phyloP scores from a whole-genome alignment of 2,797 vertebrate genomes.

The Rhinophrynus dorsalis region DNA sequence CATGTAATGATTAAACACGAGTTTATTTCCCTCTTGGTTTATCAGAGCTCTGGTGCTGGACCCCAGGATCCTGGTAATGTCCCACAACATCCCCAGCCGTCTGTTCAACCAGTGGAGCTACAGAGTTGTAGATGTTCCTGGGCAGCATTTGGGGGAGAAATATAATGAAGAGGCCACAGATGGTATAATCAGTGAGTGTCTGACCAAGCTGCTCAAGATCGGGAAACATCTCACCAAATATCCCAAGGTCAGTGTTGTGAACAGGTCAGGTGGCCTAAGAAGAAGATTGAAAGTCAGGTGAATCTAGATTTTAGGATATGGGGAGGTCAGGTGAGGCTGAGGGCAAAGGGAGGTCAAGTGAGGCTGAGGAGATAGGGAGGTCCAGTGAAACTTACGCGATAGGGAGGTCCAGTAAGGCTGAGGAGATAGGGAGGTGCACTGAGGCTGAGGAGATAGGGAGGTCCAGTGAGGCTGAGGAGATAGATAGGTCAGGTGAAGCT shows the following conservation, averaged over 20 bases:
- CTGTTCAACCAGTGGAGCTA: slow-evolving; percentile 74
- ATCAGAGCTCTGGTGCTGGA: slow-evolving; percentile 57
- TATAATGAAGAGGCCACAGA: slow-evolving; percentile 49
- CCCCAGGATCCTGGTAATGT: slow-evolving; percentile 65
- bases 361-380: neutral
- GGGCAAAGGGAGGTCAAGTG: neutral
- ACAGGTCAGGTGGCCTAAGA: too few species aligned
- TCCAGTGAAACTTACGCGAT: too few species aligned
- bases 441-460: too few species aligned
- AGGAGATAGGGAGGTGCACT: too few species aligned
- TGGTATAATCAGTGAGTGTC: slow-evolving; percentile 54
- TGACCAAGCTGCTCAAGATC: slow-evolving; percentile 61
- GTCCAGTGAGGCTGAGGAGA: too few species aligned
- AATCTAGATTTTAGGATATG: too few species aligned
- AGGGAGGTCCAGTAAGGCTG: too few species aligned
- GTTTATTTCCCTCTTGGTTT: neutral
- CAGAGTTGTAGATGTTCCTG: slow-evolving; percentile 56
- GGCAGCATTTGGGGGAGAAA: slow-evolving; percentile 38
- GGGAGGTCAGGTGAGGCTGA: neutral
- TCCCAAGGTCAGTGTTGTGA: slow-evolving; percentile 60
- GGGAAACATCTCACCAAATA: slow-evolving; percentile 48
- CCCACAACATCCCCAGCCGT: slow-evolving; percentile 59
- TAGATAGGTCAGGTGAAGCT: too few species aligned
- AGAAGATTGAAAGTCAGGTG: too few species aligned
- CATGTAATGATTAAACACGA: too few species aligned